Conservation (phyloP, 2,113 vertebrate genomes). For the Eidolon helvum region DNA sequence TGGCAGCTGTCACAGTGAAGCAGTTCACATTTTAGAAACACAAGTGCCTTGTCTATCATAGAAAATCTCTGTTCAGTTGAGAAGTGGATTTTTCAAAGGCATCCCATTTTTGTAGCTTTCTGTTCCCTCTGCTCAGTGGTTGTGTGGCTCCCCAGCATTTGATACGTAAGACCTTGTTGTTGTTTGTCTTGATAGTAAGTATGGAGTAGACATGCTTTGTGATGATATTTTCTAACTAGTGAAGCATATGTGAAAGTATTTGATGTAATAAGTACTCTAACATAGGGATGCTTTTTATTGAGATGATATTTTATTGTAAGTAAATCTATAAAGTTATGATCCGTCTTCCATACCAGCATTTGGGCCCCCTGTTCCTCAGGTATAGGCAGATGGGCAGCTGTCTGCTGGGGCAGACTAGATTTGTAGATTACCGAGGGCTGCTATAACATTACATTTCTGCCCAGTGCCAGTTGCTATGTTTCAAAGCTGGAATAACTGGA, state of each 20-base stretch:
- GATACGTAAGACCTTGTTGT: background rate
- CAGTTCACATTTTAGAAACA: background rate
- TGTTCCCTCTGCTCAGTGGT: background rate
- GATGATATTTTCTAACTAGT: background rate
- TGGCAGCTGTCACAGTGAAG: background rate
- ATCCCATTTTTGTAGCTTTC: background rate
- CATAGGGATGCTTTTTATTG: background rate
- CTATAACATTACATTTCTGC: background rate
- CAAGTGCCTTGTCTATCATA: background rate
- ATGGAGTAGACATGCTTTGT: background rate
- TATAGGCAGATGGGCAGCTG: background rate
- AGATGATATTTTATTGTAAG: background rate
- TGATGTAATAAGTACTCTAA: background rate
- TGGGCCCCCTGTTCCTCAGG: background rate
- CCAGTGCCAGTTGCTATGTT: background rate
- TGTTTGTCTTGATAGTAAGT: background rate
- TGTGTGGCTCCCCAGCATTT: background rate
- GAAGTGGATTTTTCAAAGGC: background rate
- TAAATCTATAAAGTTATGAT: background rate
- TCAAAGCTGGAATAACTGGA: background rate
- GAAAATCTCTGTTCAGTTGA: background rate
- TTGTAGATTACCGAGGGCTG: background rate
- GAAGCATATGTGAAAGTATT: background rate
- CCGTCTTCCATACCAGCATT: background rate
- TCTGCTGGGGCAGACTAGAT: background rate